phyloP scores from a whole-genome alignment of 2,888 invertebrate species.

The Lithophane socia region DNA sequence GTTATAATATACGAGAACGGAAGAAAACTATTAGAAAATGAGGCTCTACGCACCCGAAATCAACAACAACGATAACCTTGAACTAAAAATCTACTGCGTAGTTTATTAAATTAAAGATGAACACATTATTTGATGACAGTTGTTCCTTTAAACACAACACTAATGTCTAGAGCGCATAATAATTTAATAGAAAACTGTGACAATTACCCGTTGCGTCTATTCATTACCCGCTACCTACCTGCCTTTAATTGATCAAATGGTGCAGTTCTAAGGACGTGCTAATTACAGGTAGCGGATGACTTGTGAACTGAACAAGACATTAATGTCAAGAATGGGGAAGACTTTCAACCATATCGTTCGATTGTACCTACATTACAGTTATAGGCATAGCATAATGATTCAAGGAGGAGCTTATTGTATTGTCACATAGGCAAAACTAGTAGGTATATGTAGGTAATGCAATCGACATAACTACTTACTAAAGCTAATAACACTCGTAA shows the following conservation, averaged over 20 bases:
- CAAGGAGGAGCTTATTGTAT: slow-evolving; percentile 16
- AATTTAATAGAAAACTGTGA: not conserved
- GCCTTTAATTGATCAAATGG: slow-evolving; percentile 18
- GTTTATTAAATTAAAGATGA: not conserved
- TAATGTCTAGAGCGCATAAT: slow-evolving; percentile 1
- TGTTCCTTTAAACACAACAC: not conserved
- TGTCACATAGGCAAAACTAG: slow-evolving; percentile 23
- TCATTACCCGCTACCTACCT: not conserved
- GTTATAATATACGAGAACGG: not conserved
- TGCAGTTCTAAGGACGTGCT: not conserved
- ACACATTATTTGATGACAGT: not conserved
- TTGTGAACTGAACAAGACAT: slow-evolving; percentile 22
- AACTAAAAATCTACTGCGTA: not conserved
- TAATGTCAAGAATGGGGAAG: slow-evolving; percentile 6
- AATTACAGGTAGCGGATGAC: slow-evolving; percentile 6
- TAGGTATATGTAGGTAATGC: not conserved
- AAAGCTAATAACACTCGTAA: slow-evolving; percentile 38
- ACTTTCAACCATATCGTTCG: not conserved
- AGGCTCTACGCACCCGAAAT: not conserved
- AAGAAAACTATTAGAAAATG: not conserved
- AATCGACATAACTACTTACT: slow-evolving; percentile 38
- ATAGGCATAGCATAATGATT: not conserved
- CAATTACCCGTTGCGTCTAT: not conserved
- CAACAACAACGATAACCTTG: not conserved
- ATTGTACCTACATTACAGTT: not conserved